Conservation (phyloP, 2,888 invertebrate genomes). For the Monochamus alternatus region DNA sequence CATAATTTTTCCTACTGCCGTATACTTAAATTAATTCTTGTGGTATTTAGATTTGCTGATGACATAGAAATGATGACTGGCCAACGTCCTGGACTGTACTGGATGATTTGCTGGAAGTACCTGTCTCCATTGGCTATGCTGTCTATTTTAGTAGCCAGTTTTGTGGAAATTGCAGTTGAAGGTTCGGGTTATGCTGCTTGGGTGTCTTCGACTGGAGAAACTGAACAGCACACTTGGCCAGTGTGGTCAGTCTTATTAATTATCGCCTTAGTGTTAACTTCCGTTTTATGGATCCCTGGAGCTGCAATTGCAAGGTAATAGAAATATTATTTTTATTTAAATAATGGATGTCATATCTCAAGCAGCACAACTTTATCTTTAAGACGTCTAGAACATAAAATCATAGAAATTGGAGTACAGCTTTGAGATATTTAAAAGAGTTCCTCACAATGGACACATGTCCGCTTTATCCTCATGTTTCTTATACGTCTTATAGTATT, state of each 20-base stretch:
- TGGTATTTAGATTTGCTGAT: slow-evolving; percentile 83
- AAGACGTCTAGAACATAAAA: no score
- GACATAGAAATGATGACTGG: slow-evolving; percentile 98
- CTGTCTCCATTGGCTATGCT: slow-evolving; percentile 92
- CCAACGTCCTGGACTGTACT: slow-evolving; percentile 88
- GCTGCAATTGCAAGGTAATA: slow-evolving; percentile 85
- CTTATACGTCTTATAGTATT: no score
- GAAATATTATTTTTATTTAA: neutral
- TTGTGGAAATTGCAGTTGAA: slow-evolving; percentile 84
- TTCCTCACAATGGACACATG: no score
- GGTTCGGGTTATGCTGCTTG: slow-evolving; percentile 92
- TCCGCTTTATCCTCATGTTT: no score
- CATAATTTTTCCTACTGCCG: no score
- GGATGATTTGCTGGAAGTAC: slow-evolving; percentile 97
- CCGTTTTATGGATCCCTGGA: slow-evolving; percentile 91
- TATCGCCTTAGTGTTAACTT: slow-evolving; percentile 81
- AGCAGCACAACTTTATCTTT: no score
- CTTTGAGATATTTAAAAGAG: no score
- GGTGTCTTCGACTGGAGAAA: slow-evolving; percentile 82
- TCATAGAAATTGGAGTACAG: no score
- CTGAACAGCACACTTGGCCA: slow-evolving; percentile 89
- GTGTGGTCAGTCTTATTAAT: slow-evolving; percentile 87
- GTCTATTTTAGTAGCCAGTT: slow-evolving; percentile 87
- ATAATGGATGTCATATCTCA: no score
- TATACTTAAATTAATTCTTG: no score